Percentiles rank a stretch among this genome's conserved stretches.
phyloP scores from a whole-genome alignment of 2,888 invertebrate species.

The Cheilosia vulpina region DNA sequence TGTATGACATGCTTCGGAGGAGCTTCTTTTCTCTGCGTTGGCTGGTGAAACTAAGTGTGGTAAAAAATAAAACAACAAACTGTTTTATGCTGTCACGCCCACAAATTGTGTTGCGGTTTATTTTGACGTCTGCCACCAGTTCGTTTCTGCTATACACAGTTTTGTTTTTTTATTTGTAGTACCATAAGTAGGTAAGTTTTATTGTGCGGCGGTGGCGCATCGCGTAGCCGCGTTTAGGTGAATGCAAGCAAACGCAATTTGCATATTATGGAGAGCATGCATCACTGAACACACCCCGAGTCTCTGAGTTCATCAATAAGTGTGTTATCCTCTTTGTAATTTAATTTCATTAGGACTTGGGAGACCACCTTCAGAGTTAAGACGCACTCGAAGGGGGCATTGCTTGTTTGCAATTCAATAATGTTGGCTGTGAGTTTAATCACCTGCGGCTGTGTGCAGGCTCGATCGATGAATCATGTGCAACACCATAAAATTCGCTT shows the following conservation, averaged over 20 bases:
- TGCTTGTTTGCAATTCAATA: slow-evolving; percentile 34
- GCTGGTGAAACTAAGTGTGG: slow-evolving; percentile 60
- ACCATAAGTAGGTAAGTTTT: slow-evolving; percentile 15
- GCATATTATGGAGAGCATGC: slow-evolving; percentile 63
- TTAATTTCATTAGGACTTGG: slow-evolving; percentile 67
- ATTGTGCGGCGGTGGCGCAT: slow-evolving; percentile 24
- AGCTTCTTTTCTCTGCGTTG: slow-evolving; percentile 58
- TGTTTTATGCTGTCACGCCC: slow-evolving; percentile 73
- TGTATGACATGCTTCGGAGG: slow-evolving; percentile 64
- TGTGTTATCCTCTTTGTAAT: slow-evolving; percentile 70
- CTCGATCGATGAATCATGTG: slow-evolving; percentile 61
- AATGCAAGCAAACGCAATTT: slow-evolving; percentile 63
- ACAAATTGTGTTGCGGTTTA: slow-evolving; percentile 72
- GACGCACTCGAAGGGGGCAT: slow-evolving; percentile 13
- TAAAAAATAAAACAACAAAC: slow-evolving; percentile 51
- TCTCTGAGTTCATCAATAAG: slow-evolving; percentile 65
- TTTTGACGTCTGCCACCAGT: slow-evolving; percentile 66
- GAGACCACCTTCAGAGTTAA: slow-evolving; percentile 49
- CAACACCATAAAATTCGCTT: slow-evolving; percentile 53
- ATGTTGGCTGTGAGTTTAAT: slow-evolving; percentile 59
- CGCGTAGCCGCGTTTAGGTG: slow-evolving; percentile 33
- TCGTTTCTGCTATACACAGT: slow-evolving; percentile 1
- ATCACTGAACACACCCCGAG: slow-evolving; percentile 69
- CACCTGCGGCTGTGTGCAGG: slow-evolving; percentile 57
- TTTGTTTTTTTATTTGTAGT: slow-evolving; percentile 17